Percentiles rank a stretch among this genome's conserved stretches.
These are phyloP conservation scores for Tricholauxania praeusta DNA, from an alignment of 2,888 invertebrate genomes.

Conservation along the genomic window DNA sequence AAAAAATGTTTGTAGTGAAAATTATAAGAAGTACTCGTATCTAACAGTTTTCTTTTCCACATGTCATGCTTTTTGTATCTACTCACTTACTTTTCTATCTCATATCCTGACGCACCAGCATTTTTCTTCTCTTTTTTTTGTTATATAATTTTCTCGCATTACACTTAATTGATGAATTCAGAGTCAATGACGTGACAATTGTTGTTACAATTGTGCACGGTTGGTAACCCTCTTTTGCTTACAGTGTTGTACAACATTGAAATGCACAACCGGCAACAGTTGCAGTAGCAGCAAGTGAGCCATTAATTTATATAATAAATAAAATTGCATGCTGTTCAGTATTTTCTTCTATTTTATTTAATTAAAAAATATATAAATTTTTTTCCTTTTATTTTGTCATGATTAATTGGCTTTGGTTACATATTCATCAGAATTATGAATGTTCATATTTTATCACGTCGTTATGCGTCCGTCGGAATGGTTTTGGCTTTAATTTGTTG, in stretches of 20 bases:
- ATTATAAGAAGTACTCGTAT: neutral
- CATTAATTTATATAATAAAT: neutral
- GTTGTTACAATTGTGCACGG: conserved; percentile 1
- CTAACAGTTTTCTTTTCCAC: neutral
- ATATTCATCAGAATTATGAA: neutral
- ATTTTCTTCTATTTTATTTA: conserved; percentile 3
- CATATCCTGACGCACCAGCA: conserved; percentile 19
- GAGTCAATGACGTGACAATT: conserved; percentile 30
- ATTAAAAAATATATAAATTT: neutral
- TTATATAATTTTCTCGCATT: neutral
- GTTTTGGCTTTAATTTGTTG: no score
- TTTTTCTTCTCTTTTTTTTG: neutral
- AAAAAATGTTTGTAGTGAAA: neutral
- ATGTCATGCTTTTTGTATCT: neutral
- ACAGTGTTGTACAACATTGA: neutral
- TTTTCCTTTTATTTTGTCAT: neutral
- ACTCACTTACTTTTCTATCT: neutral
- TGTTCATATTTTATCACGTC: conserved; percentile 7
- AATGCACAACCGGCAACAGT: neutral
- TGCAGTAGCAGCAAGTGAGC: neutral
- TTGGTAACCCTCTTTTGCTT: conserved; percentile 2
- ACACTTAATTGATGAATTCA: conserved; percentile 26
- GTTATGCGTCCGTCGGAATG: neutral
- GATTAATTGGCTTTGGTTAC: conserved; percentile 17
- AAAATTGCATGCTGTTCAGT: neutral